Evolutionary conservation across 2,888 invertebrate genomes (phyloP).

Genomic region (Cephus rjabovi): DNA sequence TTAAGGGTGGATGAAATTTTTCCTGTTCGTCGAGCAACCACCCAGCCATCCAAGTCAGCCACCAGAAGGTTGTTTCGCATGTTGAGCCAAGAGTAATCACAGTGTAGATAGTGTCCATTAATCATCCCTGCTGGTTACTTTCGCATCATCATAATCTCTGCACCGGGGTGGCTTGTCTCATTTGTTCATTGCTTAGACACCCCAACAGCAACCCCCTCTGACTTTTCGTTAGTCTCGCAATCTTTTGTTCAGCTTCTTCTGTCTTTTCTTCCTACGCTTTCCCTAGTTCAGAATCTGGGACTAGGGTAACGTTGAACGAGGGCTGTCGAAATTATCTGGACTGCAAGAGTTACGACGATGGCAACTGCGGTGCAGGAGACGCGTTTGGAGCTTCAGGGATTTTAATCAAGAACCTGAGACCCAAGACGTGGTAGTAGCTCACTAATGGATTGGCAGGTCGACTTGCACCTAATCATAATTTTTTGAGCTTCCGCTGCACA

Average conservation of each 20-base stretch:
- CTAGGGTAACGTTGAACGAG: not conserved
- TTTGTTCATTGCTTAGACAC: constrained; percentile 2
- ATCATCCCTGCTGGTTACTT: constrained; percentile 51
- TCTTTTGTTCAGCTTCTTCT: not conserved
- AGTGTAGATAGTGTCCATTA: constrained; percentile 45
- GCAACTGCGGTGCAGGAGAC: not conserved
- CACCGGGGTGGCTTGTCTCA: constrained; percentile 15
- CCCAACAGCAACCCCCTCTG: not conserved
- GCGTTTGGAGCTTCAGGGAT: constrained; percentile 36
- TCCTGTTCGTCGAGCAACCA: constrained; percentile 1
- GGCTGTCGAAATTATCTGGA: not conserved
- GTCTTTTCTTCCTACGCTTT: not conserved
- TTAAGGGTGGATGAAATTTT: constrained; percentile 11
- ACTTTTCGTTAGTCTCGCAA: not conserved
- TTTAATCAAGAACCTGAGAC: constrained; percentile 53
- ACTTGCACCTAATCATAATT: constrained; percentile 52
- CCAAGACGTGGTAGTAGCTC: constrained; percentile 10
- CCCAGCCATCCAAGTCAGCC: not conserved
- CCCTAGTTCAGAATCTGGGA: not conserved
- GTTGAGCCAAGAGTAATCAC: constrained; percentile 28
- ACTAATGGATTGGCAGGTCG: constrained; percentile 57
- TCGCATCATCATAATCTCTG: constrained; percentile 47
- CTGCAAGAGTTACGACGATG: not conserved
- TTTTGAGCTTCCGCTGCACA: constrained; percentile 14
- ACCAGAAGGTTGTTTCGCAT: not conserved